phyloP scores from a whole-genome alignment of 2,113 vertebrate species.

The Bungarus multicinctus region DNA sequence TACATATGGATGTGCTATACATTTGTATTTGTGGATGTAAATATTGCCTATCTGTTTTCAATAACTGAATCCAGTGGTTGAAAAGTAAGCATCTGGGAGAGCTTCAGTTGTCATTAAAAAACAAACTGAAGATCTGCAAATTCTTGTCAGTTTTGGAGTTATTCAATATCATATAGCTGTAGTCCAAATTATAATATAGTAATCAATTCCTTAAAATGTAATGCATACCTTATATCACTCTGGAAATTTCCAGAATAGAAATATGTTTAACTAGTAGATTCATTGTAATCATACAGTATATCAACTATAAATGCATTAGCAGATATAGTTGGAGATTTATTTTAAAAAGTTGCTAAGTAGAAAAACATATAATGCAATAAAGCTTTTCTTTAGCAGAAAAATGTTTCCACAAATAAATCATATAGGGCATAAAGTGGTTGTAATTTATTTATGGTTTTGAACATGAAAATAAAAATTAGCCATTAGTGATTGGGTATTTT shows the following conservation, averaged over 20 bases:
- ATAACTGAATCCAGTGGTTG: slow-evolving; percentile 43
- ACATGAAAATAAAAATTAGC: slow-evolving; percentile 23
- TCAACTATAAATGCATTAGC: slow-evolving; percentile 7
- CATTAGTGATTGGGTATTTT: slow-evolving; percentile 14
- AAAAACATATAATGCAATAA: neutral
- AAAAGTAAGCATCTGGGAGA: slow-evolving; percentile 44
- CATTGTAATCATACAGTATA: slow-evolving; percentile 8
- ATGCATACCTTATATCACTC: neutral
- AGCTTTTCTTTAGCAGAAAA: slow-evolving; percentile 15
- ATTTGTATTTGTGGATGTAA: slow-evolving; percentile 49
- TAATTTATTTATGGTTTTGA: neutral
- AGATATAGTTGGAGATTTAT: slow-evolving; percentile 29
- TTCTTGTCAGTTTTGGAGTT: slow-evolving; percentile 44
- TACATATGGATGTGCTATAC: slow-evolving; percentile 40
- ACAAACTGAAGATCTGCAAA: slow-evolving; percentile 18
- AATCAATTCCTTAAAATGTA: slow-evolving; percentile 24
- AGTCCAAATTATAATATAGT: slow-evolving; percentile 24
- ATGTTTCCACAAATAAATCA: slow-evolving; percentile 13
- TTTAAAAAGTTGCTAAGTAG: slow-evolving; percentile 13
- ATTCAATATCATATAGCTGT: slow-evolving; percentile 32
- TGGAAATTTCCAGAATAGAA: slow-evolving; percentile 33
- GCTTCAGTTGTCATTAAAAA: slow-evolving; percentile 10
- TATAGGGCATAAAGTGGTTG: slow-evolving; percentile 6
- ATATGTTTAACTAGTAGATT: slow-evolving; percentile 28
- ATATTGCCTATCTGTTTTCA: slow-evolving; percentile 31